Base-by-base conservation (phyloP, 2,888 invertebrate species). In the Adelphocoris suturalis region DNA sequence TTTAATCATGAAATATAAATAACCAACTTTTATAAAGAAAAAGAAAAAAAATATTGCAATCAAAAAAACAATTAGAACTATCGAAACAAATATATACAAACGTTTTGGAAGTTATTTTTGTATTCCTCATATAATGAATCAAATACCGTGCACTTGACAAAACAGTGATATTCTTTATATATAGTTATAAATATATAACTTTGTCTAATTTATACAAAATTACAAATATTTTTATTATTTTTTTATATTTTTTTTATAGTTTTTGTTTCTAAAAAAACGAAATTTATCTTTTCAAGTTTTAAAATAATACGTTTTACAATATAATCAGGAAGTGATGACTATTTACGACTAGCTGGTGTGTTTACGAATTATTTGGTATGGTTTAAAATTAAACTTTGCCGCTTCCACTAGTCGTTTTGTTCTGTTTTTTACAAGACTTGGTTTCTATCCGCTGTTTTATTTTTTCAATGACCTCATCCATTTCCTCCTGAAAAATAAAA, bases 381-480 rank as follows among this genome's bases (percentile, higher is more conserved):
- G 48, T 88, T 78, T 16, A 78, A 78, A 68, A 78, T 78, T 48
- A 88, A 52, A 46, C 55, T 82, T 89, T 89, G 89, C 89, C 82
- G 81, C 55, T 80, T 13, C 89, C 78, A 52, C 76, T 37, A 78
- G 88, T 78, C 7, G 78, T 47, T 88, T 88, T 88, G 85, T 37
- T 90, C 23, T 88, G 89, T 90, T 93, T 93, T 92, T 94, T 94
- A 92, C 93, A 93, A 91, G 93, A 93, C 93, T 94, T 94, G 91
- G 93, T 92, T 93, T 94, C 94, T 91, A 94, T 94, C 92, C 93
- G 93, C 76, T 93, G 93, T 91, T 94, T 93, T 90, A 94, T 91
- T 92, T 94, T 94, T 76, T 93, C 93, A 91, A 94, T 93, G 91
- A 94, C 92, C 90, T 94, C 94, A 90, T 94, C 93, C 91, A 94